phyloP scores from a whole-genome alignment of 2,888 invertebrate species.

The Amphimallon solstitiale region DNA sequence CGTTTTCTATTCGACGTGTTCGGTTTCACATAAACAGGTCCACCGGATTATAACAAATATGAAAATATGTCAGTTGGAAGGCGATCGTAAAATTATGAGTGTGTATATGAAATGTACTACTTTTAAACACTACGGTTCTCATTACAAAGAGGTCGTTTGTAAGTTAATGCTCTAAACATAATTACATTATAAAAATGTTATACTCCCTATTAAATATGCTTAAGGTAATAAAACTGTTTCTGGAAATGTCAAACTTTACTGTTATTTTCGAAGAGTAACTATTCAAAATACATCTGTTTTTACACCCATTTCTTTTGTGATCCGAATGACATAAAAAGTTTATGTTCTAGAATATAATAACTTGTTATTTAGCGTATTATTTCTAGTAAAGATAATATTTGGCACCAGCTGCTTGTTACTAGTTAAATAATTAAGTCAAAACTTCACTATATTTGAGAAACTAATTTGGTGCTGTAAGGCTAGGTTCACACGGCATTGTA shows the following conservation, averaged over 20 bases:
- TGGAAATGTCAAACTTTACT: slow-evolving; percentile 36
- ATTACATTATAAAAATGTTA: slow-evolving; percentile 36
- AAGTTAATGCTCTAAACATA: slow-evolving; percentile 11
- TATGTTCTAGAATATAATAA: background rate
- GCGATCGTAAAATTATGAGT: slow-evolving; percentile 12
- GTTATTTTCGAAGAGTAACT: slow-evolving; percentile 32
- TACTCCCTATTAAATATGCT: slow-evolving; percentile 32
- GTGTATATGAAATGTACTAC: background rate
- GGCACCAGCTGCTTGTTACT: no score
- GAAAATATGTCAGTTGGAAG: slow-evolving; percentile 19
- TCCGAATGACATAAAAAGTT: slow-evolving; percentile 28
- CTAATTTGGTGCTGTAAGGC: no score
- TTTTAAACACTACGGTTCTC: slow-evolving; percentile 1
- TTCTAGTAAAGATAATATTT: no score
- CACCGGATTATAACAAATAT: slow-evolving; percentile 21
- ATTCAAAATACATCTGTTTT: slow-evolving; percentile 35
- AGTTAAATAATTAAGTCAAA: no score
- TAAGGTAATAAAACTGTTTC: slow-evolving; percentile 34
- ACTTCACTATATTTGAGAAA: no score
- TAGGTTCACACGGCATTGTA: no score
- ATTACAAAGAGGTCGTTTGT: slow-evolving; percentile 23
- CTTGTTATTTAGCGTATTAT: no score
- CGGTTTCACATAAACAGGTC: slow-evolving; percentile 7
- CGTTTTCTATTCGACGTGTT: background rate
- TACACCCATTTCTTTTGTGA: slow-evolving; percentile 30